Evolutionary conservation across 2,888 invertebrate species (phyloP).

Genomic region (Fragum fragum): DNA sequence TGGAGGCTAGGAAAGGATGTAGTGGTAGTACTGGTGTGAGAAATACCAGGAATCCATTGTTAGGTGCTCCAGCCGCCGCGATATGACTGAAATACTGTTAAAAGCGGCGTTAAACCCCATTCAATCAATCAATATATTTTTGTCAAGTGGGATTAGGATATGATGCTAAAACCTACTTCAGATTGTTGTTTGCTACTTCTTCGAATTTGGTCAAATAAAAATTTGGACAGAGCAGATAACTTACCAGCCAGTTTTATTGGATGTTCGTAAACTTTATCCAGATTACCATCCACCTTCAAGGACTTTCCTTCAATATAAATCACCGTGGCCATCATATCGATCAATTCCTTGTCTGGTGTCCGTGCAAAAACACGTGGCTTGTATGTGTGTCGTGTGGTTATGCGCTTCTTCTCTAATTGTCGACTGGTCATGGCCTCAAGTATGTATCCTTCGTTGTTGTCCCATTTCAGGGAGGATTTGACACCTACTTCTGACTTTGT

Average conservation of each 20-base stretch:
- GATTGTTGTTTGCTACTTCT: no score
- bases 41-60: no score
- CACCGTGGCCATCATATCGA: conserved; percentile 65
- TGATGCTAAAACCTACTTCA: no score
- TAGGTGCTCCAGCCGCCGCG: no score
- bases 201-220: no score
- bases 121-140: no score
- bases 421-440: conserved; percentile 61
- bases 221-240: not conserved
- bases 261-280: conserved; percentile 33
- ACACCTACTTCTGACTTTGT: conserved; percentile 66
- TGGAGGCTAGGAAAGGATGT: no score
- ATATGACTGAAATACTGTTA: no score
- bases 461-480: conserved; percentile 57
- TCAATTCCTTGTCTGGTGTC: conserved; percentile 68
- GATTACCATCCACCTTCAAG: conserved; percentile 57
- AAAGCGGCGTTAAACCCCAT: no score
- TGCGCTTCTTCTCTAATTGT: conserved; percentile 48
- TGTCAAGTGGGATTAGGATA: no score
- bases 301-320: conserved; percentile 65
- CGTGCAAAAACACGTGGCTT: conserved; percentile 68
- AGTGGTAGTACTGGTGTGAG: no score
- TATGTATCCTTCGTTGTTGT: conserved; percentile 68
- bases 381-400: conserved; percentile 35
- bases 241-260: conserved; percentile 10